A percentile compares a stretch with the other conserved stretches of the same genome.
These are phyloP conservation scores for Drosophila miranda DNA, from an alignment of 1,140 invertebrate genomes.

Conservation along the genomic window DNA sequence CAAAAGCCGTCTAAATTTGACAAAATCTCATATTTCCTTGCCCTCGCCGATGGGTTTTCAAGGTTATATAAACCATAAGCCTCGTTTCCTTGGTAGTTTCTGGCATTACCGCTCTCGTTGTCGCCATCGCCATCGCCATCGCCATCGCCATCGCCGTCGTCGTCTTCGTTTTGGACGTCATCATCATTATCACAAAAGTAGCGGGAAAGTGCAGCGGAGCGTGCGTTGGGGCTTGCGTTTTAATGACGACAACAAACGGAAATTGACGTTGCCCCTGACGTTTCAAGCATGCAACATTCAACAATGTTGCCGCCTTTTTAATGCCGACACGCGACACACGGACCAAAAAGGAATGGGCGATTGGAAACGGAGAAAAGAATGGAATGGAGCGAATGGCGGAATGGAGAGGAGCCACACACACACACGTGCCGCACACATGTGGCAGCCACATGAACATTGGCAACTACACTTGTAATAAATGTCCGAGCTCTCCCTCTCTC, in stretches of 20 bases:
- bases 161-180: neutral
- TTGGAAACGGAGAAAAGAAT: conserved; percentile 3
- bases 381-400: no score
- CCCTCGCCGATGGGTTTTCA: no score
- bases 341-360: conserved; percentile 13
- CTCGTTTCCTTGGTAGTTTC: no score
- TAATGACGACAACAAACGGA: conserved; percentile 78
- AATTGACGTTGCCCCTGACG: conserved; percentile 69
- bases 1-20: no score
- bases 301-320: conserved; percentile 68
- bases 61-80: no score
- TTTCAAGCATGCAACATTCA: conserved; percentile 36
- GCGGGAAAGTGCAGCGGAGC: conserved; percentile 45
- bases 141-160: no score
- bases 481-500: neutral
- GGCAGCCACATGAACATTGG: conserved; percentile 52
- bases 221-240: conserved; percentile 54
- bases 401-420: no score
- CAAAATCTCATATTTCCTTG: no score
- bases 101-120: neutral
- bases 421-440: conserved; percentile 47
- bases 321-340: conserved; percentile 66
- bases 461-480: conserved; percentile 33
- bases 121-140: no score
- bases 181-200: conserved; percentile 45